Conservation (phyloP, 2,113 vertebrate genomes). For the Danio rerio region GRCz12tu NC_133186.1:69501-70000, state of each 20-base stretch:
- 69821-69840: no score
- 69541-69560: not conserved
- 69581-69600: no score
- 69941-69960: no score
- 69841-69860: no score
- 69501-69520: constrained; percentile 64
- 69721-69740: not conserved
- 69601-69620: not conserved
- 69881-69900: no score
- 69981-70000: no score
- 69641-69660: constrained; percentile 69
- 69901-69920: no score
- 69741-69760: not conserved
- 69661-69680: not conserved
- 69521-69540: not conserved
- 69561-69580: not conserved
- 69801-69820: no score
- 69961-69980: no score
- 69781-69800: no score
- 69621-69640: not conserved
- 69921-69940: no score
- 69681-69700: not conserved
- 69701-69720: not conserved
- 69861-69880: no score
- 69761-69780: not conserved